Evolutionary conservation across 2,113 vertebrate genomes (phyloP).

Genomic region (Cricetomys ansorgei): DNA sequence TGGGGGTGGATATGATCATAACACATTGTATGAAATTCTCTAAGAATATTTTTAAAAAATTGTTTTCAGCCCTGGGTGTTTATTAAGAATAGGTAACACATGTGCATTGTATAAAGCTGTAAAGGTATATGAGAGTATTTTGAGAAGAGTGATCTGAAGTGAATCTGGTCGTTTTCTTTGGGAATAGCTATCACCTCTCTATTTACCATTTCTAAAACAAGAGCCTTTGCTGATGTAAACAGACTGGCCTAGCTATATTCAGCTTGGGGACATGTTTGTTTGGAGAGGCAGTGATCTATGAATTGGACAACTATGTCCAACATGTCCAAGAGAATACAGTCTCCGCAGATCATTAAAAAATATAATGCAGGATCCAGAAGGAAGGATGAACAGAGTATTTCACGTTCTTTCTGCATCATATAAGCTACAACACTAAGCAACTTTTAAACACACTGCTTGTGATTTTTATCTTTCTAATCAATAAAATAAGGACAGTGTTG

Average conservation of each 20-base stretch:
- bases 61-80: constrained; percentile 27
- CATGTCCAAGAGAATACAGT: neutral
- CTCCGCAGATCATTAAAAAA: constrained; percentile 9
- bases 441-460: neutral
- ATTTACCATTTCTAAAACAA: neutral
- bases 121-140: neutral
- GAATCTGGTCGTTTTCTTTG: neutral
- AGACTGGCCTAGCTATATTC: neutral
- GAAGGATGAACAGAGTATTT: neutral
- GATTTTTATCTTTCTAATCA: constrained; percentile 12
- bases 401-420: neutral
- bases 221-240: neutral
- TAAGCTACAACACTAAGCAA: neutral
- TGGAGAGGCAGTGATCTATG: neutral
- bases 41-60: neutral
- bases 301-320: neutral
- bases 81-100: neutral
- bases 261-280: neutral
- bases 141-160: neutral
- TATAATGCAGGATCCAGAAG: neutral
- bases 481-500: neutral
- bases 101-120: neutral
- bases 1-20: neutral
- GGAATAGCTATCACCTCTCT: neutral
- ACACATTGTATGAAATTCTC: neutral